These are phyloP conservation scores for Electrona antarctica DNA, from an alignment of 2,113 vertebrate genomes.

Conservation along the genomic window DNA sequence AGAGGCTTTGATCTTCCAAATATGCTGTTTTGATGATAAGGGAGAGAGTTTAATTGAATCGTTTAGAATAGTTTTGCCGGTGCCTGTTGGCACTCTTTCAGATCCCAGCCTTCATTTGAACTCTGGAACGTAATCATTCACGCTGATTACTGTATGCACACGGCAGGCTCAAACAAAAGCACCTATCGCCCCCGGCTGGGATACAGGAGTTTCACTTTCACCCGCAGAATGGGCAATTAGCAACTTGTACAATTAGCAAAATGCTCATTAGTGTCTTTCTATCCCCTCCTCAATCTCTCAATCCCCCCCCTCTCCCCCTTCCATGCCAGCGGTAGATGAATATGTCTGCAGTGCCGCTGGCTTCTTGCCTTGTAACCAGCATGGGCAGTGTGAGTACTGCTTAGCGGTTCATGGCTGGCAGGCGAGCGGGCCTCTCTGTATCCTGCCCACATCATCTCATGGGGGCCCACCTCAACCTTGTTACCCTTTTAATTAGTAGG, in stretches of 20 bases:
- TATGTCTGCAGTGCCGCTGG: constrained; percentile 62
- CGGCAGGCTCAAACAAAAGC: constrained; percentile 45
- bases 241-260: not conserved
- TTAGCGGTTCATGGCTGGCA: constrained; percentile 41
- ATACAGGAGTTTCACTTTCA: constrained; percentile 56
- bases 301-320: constrained; percentile 37
- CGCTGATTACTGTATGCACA: constrained; percentile 55
- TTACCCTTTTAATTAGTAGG: constrained; percentile 82
- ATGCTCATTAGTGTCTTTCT: constrained; percentile 33
- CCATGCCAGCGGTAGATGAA: constrained; percentile 46
- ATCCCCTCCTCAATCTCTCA: constrained; percentile 30
- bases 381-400: constrained; percentile 51
- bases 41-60: constrained; percentile 54
- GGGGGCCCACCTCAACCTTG: constrained; percentile 71
- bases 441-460: constrained; percentile 42
- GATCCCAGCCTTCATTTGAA: constrained; percentile 48
- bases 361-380: constrained; percentile 55
- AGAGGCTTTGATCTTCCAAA: constrained; percentile 49
- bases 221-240: constrained; percentile 31
- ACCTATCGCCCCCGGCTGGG: constrained; percentile 46
- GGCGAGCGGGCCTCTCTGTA: constrained; percentile 40
- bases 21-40: constrained; percentile 57
- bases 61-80: constrained; percentile 44
- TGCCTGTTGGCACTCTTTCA: constrained; percentile 46
- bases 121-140: constrained; percentile 59